Percentiles rank a stretch among this genome's conserved stretches.
Evolutionary conservation across 2,113 vertebrate species (phyloP).

Genomic region (Turdus rufiventris): DNA sequence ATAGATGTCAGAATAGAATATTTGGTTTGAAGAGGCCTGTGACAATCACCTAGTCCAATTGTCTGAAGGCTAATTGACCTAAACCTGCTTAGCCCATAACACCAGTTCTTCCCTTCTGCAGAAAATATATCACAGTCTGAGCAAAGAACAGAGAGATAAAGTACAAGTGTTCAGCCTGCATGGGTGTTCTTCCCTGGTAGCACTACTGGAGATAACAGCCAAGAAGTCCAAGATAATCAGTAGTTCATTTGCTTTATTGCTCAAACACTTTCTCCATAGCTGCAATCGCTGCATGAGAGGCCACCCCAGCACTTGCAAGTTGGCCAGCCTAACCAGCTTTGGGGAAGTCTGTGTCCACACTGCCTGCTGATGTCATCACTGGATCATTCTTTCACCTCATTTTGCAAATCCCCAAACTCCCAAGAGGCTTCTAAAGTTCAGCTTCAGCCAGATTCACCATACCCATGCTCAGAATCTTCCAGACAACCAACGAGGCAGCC

Average conservation of each 20-base stretch:
- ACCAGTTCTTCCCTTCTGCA: background rate
- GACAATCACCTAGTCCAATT: background rate
- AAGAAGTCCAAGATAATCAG: background rate
- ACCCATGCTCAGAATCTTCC: background rate
- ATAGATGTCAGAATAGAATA: background rate
- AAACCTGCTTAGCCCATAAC: background rate
- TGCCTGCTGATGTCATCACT: background rate
- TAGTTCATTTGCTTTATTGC: background rate
- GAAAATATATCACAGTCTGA: background rate
- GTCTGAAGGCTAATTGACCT: background rate
- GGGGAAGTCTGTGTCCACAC: background rate
- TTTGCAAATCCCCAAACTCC: background rate
- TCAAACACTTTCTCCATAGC: background rate
- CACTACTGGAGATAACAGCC: background rate
- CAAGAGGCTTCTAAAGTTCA: background rate
- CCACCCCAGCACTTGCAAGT: background rate
- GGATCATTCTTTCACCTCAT: background rate
- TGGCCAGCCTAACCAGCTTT: background rate
- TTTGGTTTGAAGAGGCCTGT: background rate
- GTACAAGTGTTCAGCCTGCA: background rate
- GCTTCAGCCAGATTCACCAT: background rate
- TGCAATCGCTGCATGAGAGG: background rate
- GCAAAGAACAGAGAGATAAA: background rate
- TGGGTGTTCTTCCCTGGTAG: background rate
- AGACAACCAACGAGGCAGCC: background rate